phyloP scores from a whole-genome alignment of 2,113 vertebrate genomes.

The Mionectes macconnelli region DNA sequence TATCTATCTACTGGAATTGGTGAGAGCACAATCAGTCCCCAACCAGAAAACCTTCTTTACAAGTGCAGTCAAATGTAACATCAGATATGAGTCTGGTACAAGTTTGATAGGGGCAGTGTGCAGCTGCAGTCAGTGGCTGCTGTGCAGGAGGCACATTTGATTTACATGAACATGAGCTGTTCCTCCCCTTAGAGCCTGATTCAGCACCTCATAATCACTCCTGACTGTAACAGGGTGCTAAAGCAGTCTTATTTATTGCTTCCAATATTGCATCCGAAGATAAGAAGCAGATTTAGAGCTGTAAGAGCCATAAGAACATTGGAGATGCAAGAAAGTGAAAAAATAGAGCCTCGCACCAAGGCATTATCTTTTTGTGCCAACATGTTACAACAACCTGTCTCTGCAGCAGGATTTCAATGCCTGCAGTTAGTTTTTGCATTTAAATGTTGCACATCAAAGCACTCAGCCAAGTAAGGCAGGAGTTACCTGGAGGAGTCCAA shows the following conservation, averaged over 20 bases:
- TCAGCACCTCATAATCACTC: background rate
- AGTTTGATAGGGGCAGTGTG: background rate
- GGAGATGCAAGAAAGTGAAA: background rate
- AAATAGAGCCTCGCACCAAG: background rate
- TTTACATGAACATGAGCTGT: background rate
- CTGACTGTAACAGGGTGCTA: constrained; percentile 1
- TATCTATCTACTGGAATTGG: background rate
- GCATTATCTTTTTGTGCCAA: background rate
- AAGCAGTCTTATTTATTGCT: constrained; percentile 12
- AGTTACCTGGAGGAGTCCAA: background rate
- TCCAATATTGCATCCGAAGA: background rate
- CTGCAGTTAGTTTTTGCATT: background rate
- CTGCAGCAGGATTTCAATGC: background rate
- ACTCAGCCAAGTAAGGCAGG: background rate
- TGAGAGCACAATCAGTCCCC: background rate
- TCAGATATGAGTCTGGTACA: background rate
- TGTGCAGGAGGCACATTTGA: background rate
- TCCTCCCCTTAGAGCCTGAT: background rate
- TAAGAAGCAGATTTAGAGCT: constrained; percentile 26
- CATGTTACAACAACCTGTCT: background rate
- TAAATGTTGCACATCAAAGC: background rate
- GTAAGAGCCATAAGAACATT: background rate
- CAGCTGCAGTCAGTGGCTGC: background rate
- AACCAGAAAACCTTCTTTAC: background rate
- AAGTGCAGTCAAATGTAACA: background rate